Evolutionary conservation across 2,113 vertebrate species (phyloP).

Genomic region (Thymallus thymallus): DNA sequence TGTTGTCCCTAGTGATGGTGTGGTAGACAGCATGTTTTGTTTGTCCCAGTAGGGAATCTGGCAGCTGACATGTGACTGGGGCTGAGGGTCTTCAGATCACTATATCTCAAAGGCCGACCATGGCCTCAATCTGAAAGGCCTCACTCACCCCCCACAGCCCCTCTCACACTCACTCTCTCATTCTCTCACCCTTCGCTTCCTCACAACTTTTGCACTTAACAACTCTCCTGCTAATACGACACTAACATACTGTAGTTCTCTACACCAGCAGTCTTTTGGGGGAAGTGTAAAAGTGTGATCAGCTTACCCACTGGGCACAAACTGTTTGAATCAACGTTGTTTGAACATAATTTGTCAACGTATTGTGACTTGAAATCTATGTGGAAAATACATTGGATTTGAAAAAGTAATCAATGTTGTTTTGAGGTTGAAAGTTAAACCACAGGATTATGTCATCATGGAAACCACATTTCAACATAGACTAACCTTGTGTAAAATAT

Average conservation of each 20-base stretch:
- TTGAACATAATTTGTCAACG: no score
- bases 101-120: slow-evolving; percentile 25
- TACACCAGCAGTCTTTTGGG: background rate
- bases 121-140: slow-evolving; percentile 17
- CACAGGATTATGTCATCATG: no score
- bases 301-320: background rate
- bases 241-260: background rate
- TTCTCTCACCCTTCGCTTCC: slow-evolving; percentile 11
- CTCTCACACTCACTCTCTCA: slow-evolving; percentile 17
- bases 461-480: no score
- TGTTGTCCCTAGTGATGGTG: slow-evolving; percentile 18
- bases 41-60: slow-evolving; percentile 47
- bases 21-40: slow-evolving; percentile 30
- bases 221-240: background rate
- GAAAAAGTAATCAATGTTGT: no score
- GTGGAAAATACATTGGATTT: no score
- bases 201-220: slow-evolving; percentile 6
- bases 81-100: slow-evolving; percentile 33
- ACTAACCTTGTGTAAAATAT: no score
- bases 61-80: slow-evolving; percentile 32
- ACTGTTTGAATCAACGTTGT: no score
- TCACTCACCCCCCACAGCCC: slow-evolving; percentile 8
- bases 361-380: no score
- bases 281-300: slow-evolving; percentile 24
- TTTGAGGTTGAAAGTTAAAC: no score